A percentile compares a stretch with the other conserved stretches of the same genome.
Conservation (phyloP, 2,888 invertebrate species). For the Synergus japonicus region DNA sequence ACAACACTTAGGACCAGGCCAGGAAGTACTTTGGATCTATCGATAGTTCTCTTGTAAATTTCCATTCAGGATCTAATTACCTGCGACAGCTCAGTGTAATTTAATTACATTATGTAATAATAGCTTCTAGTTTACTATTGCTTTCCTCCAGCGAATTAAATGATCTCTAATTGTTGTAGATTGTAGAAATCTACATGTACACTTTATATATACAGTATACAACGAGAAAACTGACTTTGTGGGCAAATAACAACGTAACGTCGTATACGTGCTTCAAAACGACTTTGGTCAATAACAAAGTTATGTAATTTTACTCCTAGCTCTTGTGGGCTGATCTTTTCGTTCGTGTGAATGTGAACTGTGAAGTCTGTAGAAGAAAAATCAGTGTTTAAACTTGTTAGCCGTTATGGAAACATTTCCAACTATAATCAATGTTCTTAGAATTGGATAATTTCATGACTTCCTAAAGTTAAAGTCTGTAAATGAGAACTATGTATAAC, state of each 20-base stretch:
- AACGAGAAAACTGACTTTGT: constrained; percentile 4
- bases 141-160: neutral
- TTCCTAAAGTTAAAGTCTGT: neutral
- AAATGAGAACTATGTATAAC: neutral
- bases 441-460: neutral
- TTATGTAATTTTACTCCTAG: neutral
- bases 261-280: neutral
- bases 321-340: neutral
- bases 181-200: neutral
- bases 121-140: neutral
- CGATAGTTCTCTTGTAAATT: constrained; percentile 1
- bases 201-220: neutral
- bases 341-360: neutral
- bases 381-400: neutral
- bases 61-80: constrained; percentile 5
- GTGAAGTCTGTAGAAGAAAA: neutral
- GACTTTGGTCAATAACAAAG: neutral
- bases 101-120: constrained; percentile 35
- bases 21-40: constrained; percentile 23
- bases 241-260: neutral
- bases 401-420: neutral
- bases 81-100: neutral
- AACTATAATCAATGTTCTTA: neutral
- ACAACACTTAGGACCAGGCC: constrained; percentile 32
- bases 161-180: neutral